Evolutionary conservation across 1,140 invertebrate species (phyloP), one percentile per base, ranked within the genome.

Genomic region (Drosophila yakuba): DNA sequence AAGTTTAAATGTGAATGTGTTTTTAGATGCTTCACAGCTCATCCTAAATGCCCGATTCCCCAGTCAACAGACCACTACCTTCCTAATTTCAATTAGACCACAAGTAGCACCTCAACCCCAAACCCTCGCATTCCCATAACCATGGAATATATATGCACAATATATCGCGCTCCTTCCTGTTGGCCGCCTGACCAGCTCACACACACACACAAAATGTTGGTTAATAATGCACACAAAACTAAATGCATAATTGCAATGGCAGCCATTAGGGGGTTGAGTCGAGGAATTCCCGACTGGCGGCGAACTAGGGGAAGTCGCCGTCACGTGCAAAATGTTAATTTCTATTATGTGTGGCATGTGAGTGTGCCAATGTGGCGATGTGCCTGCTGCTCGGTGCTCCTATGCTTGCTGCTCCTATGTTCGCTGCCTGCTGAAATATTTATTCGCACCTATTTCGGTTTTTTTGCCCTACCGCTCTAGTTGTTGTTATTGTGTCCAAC

Each of bases 141-240:
- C 43, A 11, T 44, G 17, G 17, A 25, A 28, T 32, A 23, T 47
- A 43, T 32, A 15, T n/a, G 32, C n/a, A 35, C 15, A 35, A 43
- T 36, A 59, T 23, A 28, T n/a, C 20, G 20, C 25, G 20, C 44
- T 51, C 35, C 59, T 41, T 52, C 59, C 35, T 57, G 58, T 15
- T 43, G 44, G 56, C 12, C 63, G 41, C 41, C 38, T 77, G 74
- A 57, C 50, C 55, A 32, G 38, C 80, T 63, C 80, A 72, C 75
- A 38, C 36, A 32, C 28, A 38, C 36, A 84, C 55, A 58, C 80
- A 84, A 84, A 68, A 80, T 74, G 80, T 74, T 80, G 84, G 77
- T 89, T 90, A 90, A 90, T 89, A 89, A 89, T 89, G 85, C 84
- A 89, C 84, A 89, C 84, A 83, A 89, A 88, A 88, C 83, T 88